Base-by-base conservation (phyloP, 2,888 invertebrate species). In the Chloromyia formosa region DNA sequence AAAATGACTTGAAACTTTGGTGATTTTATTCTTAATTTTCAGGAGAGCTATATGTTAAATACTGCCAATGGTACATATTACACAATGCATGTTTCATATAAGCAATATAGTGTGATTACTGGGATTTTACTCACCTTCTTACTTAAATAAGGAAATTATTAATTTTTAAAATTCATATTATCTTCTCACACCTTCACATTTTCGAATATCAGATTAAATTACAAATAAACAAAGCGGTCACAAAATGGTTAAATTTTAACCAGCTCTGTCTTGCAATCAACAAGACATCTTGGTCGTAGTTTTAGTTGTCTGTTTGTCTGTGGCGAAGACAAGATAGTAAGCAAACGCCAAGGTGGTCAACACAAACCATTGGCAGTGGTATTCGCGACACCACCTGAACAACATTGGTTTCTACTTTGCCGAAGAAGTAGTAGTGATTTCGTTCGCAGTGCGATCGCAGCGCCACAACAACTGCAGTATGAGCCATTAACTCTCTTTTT, bases 361-460 rank as follows among this genome's bases (percentile, higher is more conserved):
- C 45, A 60, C 42, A 22, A 49, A 54, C 53, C 61, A 73, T 61
- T 66, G 75, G 62, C 71, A 77, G 77, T 77, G 75, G 75, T 75
- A 77, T 68, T 66, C 75, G 77, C 77, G 77, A 75, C 74, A 74
- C 73, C 74, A 74, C 68, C 75, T 74, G 69, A 74, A 73, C 45
- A 74, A 68, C 75, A 66, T 66, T 66, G 45, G 42, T 45, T 61
- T 71, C 40, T 45, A 61, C 20, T 27, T 61, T 35, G 18, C 42
- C 61, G 49, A 71, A 71, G 58, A 18, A 71, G 69, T 56, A 40
- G 27, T 27, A 58, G 22, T 68, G 16, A 58, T 9, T 83, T 74
- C 82, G 82, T 74, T 77, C 77, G 35, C 78, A 80, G 60, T 80
- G 80, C 77, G 79, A 80, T 16, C 79, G 69, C 54, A 71, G 61